Base-by-base conservation (phyloP, 2,113 vertebrate species). In the Etheostoma spectabile region DNA sequence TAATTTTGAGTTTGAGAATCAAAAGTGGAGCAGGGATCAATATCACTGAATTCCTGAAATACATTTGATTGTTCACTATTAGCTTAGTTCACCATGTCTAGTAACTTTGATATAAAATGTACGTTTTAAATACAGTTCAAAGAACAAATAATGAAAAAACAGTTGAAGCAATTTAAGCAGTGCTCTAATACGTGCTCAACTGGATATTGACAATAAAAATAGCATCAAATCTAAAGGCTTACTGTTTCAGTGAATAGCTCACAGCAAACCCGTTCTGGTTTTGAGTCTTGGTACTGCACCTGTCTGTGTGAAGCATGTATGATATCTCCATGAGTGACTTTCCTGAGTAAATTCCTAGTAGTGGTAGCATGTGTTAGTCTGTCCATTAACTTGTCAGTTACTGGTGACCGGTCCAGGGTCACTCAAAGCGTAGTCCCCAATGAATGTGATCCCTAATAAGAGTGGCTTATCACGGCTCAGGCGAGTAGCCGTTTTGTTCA, bases 1-100 rank as follows among this genome's bases (percentile, higher is more conserved):
- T 60, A 56, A 8, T 33, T 70, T 21, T 14, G 42, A 57, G 27
- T 62, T 63, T 68, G 21, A 62, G 24, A 75, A 48, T 51, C 11
- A 68, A 38, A 75, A 57, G 51, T 16, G 38, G 10, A 49, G 14
- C 21, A 30, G 5, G 3, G 67, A 55, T 83, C n/a, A 57, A 48
- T 68, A 55, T 56, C 48, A 45, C 19, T 52, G 33, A 61, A 33
- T 51, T 12, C 12, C 21, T 57, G 53, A 45, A 38, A 74, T 67
- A 46, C 0, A 35, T 35, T 46, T 38, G 10, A 62, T n/a, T 35
- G n/a, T 64, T 69, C 3, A 19, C 16, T 22, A 55, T 27, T n/a
- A 30, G 45, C 13, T 74, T 56, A 8, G 35, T 13, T 76, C 19
- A 27, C 24, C 3, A 12, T 45, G 60, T 53, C 73, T 57, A 18